These are phyloP conservation scores for Criorhina ranunculi DNA, from an alignment of 2,888 invertebrate genomes.

Conservation along the genomic window DNA sequence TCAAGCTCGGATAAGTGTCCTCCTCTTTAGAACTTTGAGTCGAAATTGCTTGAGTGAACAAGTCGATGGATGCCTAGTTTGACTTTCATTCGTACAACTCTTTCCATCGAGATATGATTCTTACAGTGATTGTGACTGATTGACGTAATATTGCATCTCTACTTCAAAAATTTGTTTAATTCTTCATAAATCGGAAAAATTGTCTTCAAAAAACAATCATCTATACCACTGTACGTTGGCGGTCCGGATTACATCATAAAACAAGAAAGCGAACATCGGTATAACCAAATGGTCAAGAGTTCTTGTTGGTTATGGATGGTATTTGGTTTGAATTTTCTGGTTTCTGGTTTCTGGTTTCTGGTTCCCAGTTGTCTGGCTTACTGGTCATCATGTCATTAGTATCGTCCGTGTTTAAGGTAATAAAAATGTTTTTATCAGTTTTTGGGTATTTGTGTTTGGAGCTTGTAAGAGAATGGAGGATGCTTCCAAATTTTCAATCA, in stretches of 20 bases:
- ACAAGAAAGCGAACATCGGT: conserved; percentile 27
- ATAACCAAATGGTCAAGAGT: conserved; percentile 35
- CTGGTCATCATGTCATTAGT: conserved; percentile 50
- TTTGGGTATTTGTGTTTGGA: conserved; percentile 26
- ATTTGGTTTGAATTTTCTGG: conserved; percentile 26
- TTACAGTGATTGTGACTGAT: too few species aligned
- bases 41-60: too few species aligned
- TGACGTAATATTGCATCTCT: too few species aligned
- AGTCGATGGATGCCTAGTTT: too few species aligned
- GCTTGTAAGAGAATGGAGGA: background rate
- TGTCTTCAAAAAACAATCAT: background rate
- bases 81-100: too few species aligned
- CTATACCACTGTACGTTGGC: conserved; percentile 18
- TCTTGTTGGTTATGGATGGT: conserved; percentile 44
- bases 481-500: too few species aligned
- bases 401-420: conserved; percentile 48
- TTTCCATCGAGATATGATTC: too few species aligned
- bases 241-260: conserved; percentile 46
- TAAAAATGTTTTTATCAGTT: conserved; percentile 62
- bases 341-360: conserved; percentile 34
- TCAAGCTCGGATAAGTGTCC: too few species aligned
- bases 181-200: background rate
- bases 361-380: conserved; percentile 70
- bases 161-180: background rate
- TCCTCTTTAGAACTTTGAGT: too few species aligned